phyloP scores from a whole-genome alignment of 2,113 vertebrate species.

The Cricetomys ansorgei region DNA sequence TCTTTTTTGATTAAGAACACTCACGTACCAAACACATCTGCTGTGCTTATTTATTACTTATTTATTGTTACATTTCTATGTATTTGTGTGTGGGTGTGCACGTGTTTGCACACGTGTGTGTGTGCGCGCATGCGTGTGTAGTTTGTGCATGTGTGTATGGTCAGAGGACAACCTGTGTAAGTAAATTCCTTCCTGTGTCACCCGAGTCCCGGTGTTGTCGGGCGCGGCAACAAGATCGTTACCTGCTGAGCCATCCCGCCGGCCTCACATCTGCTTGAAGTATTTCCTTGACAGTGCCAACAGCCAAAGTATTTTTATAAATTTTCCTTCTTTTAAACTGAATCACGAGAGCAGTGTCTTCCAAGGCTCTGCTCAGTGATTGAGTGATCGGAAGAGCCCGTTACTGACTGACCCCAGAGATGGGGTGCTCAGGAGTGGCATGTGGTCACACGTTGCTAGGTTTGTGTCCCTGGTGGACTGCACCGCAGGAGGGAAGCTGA shows the following conservation, averaged over 20 bases:
- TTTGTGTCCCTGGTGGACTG: neutral
- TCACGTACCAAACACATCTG: neutral
- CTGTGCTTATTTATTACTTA: neutral
- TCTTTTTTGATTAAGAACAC: neutral
- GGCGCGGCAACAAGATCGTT: neutral
- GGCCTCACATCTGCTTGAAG: neutral
- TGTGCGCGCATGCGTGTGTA: neutral
- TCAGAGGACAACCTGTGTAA: neutral
- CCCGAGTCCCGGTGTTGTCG: neutral
- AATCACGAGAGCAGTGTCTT: neutral
- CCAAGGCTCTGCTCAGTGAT: rapidly evolving
- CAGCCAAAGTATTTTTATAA: neutral
- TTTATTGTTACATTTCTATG: neutral
- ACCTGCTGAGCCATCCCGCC: neutral
- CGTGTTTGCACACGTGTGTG: no score
- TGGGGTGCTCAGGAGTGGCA: rapidly evolving
- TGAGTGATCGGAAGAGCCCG: rapidly evolving
- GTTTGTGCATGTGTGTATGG: no score
- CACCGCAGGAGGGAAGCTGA: neutral
- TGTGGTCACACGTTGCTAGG: rapidly evolving
- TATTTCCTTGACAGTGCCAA: neutral
- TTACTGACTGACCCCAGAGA: neutral
- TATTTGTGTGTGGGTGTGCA: neutral
- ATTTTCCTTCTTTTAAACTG: neutral
- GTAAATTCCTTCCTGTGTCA: neutral